phyloP scores from a whole-genome alignment of 92 coral and sea anemone genomes.

The Isaurus tuberculatus region DNA sequence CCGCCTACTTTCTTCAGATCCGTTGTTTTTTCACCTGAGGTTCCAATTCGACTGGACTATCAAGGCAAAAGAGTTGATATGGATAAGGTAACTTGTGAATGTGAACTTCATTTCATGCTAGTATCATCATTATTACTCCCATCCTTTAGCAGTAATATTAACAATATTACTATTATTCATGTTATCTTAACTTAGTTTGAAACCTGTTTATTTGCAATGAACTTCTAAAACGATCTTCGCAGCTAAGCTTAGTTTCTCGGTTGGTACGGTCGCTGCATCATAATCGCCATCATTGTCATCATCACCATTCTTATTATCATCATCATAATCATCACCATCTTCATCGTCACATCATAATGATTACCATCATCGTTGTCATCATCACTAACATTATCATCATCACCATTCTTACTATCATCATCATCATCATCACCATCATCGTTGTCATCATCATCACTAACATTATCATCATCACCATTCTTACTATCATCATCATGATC shows the following conservation, averaged over 20 bases:
- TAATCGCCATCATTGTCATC: neutral
- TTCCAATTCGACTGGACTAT: conserved; percentile 95
- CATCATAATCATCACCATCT: neutral
- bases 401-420: neutral
- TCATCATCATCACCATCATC: neutral
- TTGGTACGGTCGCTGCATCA: no score
- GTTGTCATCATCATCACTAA: neutral
- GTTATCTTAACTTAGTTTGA: no score
- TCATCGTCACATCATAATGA: neutral
- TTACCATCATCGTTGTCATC: neutral
- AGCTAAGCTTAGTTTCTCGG: no score
- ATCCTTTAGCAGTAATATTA: no score
- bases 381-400: neutral
- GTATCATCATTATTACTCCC: neutral
- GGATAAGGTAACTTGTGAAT: conserved; percentile 79
- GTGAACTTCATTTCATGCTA: neutral
- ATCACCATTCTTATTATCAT: neutral
- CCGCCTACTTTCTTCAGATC: conserved; percentile 93
- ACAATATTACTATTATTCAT: no score
- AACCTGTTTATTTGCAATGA: no score
- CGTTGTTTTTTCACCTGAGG: conserved; percentile 93
- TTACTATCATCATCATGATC: neutral
- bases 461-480: neutral
- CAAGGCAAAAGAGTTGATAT: conserved; percentile 96
- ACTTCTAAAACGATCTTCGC: no score